Conservation (phyloP, 2,797 vertebrate genomes). For the Silurus aristotelis region DNA sequence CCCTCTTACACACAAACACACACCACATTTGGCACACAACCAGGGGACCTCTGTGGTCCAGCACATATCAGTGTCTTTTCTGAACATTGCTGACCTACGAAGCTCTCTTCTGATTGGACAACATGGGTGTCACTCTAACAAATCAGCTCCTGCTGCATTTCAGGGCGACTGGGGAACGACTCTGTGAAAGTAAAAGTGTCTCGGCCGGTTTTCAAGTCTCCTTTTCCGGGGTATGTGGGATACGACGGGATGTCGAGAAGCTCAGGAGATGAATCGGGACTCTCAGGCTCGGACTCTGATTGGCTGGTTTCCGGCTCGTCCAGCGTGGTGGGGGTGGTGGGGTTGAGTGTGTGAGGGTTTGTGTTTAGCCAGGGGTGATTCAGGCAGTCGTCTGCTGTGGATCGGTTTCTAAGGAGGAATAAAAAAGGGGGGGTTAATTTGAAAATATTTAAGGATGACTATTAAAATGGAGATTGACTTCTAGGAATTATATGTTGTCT, state of each 20-base stretch:
- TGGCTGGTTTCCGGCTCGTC: conserved; percentile 75
- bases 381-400: conserved; percentile 79
- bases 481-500: not conserved
- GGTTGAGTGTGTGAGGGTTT: not conserved
- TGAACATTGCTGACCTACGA: conserved; percentile 16
- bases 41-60: conserved; percentile 5
- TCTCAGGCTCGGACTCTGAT: conserved; percentile 76
- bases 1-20: conserved; percentile 15
- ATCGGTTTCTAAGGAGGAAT: conserved; percentile 70
- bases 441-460: not conserved
- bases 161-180: conserved; percentile 67
- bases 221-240: conserved; percentile 69
- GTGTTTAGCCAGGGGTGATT: conserved; percentile 78
- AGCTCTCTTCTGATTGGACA: conserved; percentile 18
- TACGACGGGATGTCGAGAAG: conserved; percentile 70
- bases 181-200: conserved; percentile 74
- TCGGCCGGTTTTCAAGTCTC: conserved; percentile 72
- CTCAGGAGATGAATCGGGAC: conserved; percentile 69
- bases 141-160: conserved; percentile 79
- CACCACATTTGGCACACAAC: conserved; percentile 1
- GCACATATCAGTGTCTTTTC: conserved; percentile 47
- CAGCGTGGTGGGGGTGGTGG: conserved; percentile 46
- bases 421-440: not conserved
- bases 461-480: not conserved
- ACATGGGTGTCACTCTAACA: conserved; percentile 63